A percentile compares a stretch with the other conserved stretches of the same genome.
phyloP scores from a whole-genome alignment of 2,888 invertebrate genomes.

The Mylabris sibirica region DNA sequence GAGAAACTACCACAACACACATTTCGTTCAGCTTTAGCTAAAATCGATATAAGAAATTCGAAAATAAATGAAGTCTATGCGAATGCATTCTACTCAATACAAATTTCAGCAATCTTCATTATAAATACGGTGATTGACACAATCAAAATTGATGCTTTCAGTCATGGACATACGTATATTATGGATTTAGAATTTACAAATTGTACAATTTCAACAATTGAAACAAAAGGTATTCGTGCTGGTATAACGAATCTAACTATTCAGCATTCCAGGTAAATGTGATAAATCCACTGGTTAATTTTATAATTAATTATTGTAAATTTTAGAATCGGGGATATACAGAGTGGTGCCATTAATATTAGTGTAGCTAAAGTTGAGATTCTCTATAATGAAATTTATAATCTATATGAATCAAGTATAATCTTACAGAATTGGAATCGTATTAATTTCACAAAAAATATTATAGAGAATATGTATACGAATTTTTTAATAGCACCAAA shows the following conservation, averaged over 20 bases:
- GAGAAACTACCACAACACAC: constrained; percentile 68
- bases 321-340: constrained; percentile 70
- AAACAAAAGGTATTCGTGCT: constrained; percentile 69
- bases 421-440: constrained; percentile 72
- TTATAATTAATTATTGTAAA: constrained; percentile 20
- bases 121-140: constrained; percentile 68
- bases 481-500: constrained; percentile 58
- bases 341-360: constrained; percentile 70
- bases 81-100: constrained; percentile 73
- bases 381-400: constrained; percentile 68
- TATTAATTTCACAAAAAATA: constrained; percentile 70
- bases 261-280: constrained; percentile 68
- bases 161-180: constrained; percentile 67
- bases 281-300: constrained; percentile 3
- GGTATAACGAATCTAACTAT: constrained; percentile 72
- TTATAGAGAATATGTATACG: constrained; percentile 66
- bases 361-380: constrained; percentile 70
- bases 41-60: constrained; percentile 66
- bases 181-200: constrained; percentile 68
- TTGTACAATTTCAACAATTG: constrained; percentile 66
- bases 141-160: constrained; percentile 72
- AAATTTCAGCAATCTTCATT: constrained; percentile 69
- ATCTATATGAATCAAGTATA: constrained; percentile 68
- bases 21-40: constrained; percentile 72
- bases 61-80: constrained; percentile 66